Percentiles rank a stretch among this genome's conserved stretches.
phyloP scores from a whole-genome alignment of 64 coral and sea anemone genomes.

The Actinia equina region DNA sequence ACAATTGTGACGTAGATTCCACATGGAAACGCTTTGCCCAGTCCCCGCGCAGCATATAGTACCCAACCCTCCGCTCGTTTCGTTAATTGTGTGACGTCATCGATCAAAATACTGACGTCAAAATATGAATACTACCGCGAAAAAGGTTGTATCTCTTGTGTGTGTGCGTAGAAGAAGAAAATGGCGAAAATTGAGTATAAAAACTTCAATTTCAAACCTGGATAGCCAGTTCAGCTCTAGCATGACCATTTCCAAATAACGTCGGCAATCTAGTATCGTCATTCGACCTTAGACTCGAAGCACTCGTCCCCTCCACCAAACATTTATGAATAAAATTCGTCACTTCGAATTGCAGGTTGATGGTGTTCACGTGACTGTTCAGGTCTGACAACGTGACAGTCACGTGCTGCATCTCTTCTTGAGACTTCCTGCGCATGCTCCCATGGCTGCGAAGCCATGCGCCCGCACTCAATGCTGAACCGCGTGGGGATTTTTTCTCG shows the following conservation, averaged over 20 bases:
- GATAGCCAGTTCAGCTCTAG: conserved; percentile 68
- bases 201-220: conserved; percentile 55
- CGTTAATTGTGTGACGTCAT: neutral
- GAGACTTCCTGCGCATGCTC: conserved; percentile 9
- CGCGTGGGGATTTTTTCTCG: conserved; percentile 75
- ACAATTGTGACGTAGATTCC: neutral
- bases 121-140: neutral
- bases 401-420: conserved; percentile 61
- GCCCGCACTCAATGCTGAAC: conserved; percentile 45
- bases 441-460: conserved; percentile 61
- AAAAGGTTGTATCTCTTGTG: neutral
- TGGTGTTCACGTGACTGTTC: conserved; percentile 82
- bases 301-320: conserved; percentile 51
- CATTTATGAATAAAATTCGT: conserved; percentile 89
- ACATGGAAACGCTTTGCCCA: too few relatives aligned
- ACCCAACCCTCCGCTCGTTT: too few relatives aligned
- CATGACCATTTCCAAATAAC: conserved; percentile 81
- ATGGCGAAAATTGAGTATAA: neutral
- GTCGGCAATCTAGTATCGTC: conserved; percentile 57
- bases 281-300: conserved; percentile 23
- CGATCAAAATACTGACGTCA: neutral
- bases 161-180: neutral
- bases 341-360: conserved; percentile 89
- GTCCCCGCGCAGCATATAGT: too few relatives aligned
- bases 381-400: conserved; percentile 80